A percentile compares a stretch with the other conserved stretches of the same genome.
These are phyloP conservation scores for Kuschelorhynchus macadamiae DNA, from an alignment of 2,888 invertebrate species.

Conservation along the genomic window DNA sequence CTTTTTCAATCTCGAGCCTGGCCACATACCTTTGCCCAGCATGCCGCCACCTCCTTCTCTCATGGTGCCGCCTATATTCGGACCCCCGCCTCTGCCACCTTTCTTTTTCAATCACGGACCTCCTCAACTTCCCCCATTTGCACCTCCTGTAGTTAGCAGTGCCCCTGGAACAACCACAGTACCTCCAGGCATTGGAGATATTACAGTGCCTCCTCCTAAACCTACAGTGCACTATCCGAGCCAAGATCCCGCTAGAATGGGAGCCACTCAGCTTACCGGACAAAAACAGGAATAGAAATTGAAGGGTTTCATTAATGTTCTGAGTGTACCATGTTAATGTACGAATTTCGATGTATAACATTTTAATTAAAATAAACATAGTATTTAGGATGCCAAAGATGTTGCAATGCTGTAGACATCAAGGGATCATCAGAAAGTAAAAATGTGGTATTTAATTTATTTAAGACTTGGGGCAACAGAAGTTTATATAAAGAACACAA, in stretches of 20 bases:
- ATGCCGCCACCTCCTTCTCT: slow-evolving; percentile 68
- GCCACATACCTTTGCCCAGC: slow-evolving; percentile 68
- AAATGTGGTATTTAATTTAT: too few species aligned
- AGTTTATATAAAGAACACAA: too few species aligned
- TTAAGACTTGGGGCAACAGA: too few species aligned
- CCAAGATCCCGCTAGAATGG: slow-evolving; percentile 95
- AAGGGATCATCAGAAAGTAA: too few species aligned
- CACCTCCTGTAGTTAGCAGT: slow-evolving; percentile 67
- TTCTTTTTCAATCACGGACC: slow-evolving; percentile 69
- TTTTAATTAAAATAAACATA: too few species aligned
- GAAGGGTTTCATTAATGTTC: too few species aligned
- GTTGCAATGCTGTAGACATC: too few species aligned
- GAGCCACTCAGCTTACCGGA: slow-evolving; percentile 73
- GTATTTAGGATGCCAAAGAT: too few species aligned
- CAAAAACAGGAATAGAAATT: slow-evolving; percentile 64
- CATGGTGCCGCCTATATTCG: slow-evolving; percentile 74
- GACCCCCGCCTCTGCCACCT: slow-evolving; percentile 72
- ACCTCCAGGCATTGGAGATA: slow-evolving; percentile 59
- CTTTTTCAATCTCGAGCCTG: slow-evolving; percentile 77
- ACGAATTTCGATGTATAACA: too few species aligned
- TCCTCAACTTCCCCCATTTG: slow-evolving; percentile 61
- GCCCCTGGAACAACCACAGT: slow-evolving; percentile 56
- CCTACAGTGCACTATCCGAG: slow-evolving; percentile 91
- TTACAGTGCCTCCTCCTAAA: slow-evolving; percentile 60
- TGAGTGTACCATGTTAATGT: too few species aligned